A percentile compares a stretch with the other conserved stretches of the same genome.
phyloP scores from a whole-genome alignment of 2,888 invertebrate species.

The Oxytorus armatus region DNA sequence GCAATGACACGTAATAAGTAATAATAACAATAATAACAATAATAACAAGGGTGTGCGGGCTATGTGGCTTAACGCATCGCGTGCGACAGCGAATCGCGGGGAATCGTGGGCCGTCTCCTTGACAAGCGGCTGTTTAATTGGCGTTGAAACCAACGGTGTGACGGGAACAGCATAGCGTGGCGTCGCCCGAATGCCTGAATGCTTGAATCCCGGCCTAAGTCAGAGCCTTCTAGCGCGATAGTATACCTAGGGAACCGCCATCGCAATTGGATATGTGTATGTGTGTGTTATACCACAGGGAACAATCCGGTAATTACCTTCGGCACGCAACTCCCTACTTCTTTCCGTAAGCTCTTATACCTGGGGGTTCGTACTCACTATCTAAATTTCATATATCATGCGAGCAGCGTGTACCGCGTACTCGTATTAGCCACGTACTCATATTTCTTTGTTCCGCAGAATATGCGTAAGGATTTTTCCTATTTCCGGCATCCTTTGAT shows the following conservation, averaged over 20 bases:
- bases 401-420: constrained; percentile 36
- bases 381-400: constrained; percentile 63
- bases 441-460: constrained; percentile 47
- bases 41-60: constrained; percentile 43
- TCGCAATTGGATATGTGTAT: constrained; percentile 77
- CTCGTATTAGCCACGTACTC: constrained; percentile 32
- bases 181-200: constrained; percentile 82
- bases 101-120: constrained; percentile 81
- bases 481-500: constrained; percentile 55
- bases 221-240: constrained; percentile 59
- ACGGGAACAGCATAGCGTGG: constrained; percentile 83
- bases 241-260: constrained; percentile 77
- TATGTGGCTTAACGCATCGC: constrained; percentile 79
- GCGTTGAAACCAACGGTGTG: constrained; percentile 85
- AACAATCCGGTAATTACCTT: constrained; percentile 82
- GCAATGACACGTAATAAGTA: constrained; percentile 80
- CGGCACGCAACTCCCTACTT: constrained; percentile 80
- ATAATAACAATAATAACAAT: constrained; percentile 74
- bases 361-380: constrained; percentile 19
- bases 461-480: constrained; percentile 55
- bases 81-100: constrained; percentile 82
- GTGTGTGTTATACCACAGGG: constrained; percentile 72
- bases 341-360: constrained; percentile 6
- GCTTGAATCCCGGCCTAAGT: constrained; percentile 77
- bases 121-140: constrained; percentile 85